Evolutionary conservation across 2,888 invertebrate species (phyloP), one percentile per base, ranked within the genome.

Genomic region (Diadegma fenestrale): DNA sequence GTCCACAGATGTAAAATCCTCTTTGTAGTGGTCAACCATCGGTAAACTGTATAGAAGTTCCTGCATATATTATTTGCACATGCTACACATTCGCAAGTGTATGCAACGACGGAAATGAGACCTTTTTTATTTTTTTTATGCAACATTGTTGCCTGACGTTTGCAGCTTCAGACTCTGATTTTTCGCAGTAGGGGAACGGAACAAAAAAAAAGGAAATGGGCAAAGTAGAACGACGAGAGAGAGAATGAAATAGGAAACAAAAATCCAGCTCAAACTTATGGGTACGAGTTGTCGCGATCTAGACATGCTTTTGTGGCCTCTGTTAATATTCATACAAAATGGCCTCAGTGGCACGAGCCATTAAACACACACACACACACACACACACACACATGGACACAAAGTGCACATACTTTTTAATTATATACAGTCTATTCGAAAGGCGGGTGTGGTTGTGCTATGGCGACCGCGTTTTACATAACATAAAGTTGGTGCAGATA

Each of bases 261-360:
- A 68, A 68, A 43, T 43, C 14, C 41, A 37, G 17, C 10, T 12
- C 7, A 8, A 22, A 22, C 48, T 45, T 30, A 22, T 48, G 58
- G 72, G 26, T 64, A 72, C 66, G 72, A 78, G 82, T 61, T 30
- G 61, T 43, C 30, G 72, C 54, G 72, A 78, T 78, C 41, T 58
- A 41, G 72, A 30, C 58, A 48, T 68, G 82, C 63, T 51, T 37
- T 37, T 51, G 71, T 71, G 58, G 43, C 54, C 77, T 54, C 77
- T 73, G 66, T 82, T 82, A 82, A 82, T 82, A 82, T 82, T 82
- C 78, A 78, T 82, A 73, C 73, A 73, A 78, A 82, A 66, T 58
- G 58, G 58, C 22, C 58, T 73, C 33, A 58, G 45, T 66, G 58
- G 61, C 77, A 77, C 72, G 37, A 75, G 79, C 51, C 51, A 73